Conservation (phyloP, 2,113 vertebrate genomes). For the Henicopernis longicauda region DNA sequence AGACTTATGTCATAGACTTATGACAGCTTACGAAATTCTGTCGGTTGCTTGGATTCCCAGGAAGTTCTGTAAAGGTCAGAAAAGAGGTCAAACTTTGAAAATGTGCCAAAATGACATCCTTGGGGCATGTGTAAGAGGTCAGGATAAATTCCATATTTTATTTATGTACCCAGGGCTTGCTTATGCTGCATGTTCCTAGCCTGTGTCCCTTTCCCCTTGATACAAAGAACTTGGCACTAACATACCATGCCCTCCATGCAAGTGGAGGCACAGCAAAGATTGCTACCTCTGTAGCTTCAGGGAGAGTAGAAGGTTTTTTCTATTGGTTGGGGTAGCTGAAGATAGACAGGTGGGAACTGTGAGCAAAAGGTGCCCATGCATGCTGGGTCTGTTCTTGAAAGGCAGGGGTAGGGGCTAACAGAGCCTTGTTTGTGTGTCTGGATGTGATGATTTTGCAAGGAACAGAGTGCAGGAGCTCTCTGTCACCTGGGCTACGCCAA, state of each 20-base stretch:
- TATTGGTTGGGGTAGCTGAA: neutral
- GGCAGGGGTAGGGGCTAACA: neutral
- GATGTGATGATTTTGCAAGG: neutral
- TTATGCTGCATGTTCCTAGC: neutral
- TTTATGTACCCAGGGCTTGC: neutral
- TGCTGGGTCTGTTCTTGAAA: neutral
- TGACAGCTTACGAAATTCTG: neutral
- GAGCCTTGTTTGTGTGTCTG: neutral
- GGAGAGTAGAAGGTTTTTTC: neutral
- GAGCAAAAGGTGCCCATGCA: fast-evolving
- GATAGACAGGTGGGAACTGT: neutral
- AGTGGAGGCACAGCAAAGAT: neutral
- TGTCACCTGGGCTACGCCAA: neutral
- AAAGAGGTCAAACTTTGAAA: neutral
- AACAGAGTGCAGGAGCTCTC: neutral
- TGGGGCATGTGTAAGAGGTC: neutral
- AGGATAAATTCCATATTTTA: neutral
- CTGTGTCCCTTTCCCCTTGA: neutral
- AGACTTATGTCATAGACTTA: no score
- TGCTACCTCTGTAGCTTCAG: neutral
- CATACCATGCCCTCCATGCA: neutral
- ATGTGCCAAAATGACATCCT: neutral
- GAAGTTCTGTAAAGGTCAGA: neutral
- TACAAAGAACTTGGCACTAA: neutral
- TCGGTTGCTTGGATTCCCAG: neutral